phyloP scores from a whole-genome alignment of 2,113 vertebrate genomes.

The Hydropotes inermis region DNA sequence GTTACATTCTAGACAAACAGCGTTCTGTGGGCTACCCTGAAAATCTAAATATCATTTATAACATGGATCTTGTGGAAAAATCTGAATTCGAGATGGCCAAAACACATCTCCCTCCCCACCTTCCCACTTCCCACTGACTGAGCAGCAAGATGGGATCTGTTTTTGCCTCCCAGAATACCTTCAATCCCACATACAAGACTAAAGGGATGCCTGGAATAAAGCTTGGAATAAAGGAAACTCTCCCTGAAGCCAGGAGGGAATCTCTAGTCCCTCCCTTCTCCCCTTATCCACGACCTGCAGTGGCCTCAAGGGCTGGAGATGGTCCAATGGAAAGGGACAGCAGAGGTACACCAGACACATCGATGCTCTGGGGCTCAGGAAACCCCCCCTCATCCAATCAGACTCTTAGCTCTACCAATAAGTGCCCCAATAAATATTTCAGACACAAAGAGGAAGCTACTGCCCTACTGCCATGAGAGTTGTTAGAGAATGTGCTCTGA shows the following conservation, averaged over 20 bases:
- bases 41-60: constrained; percentile 17
- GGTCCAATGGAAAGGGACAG: neutral
- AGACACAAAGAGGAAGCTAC: neutral
- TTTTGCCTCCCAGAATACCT: neutral
- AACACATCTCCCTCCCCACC: neutral
- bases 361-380: neutral
- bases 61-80: neutral
- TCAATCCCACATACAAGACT: neutral
- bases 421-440: neutral
- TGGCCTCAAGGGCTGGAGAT: neutral
- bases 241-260: neutral
- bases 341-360: neutral
- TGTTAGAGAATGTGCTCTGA: neutral
- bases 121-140: neutral
- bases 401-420: neutral
- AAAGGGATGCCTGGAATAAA: neutral
- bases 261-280: neutral
- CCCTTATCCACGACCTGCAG: neutral
- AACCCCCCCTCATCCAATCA: neutral
- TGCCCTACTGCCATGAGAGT: neutral
- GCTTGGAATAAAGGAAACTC: neutral
- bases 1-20: neutral
- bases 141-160: neutral
- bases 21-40: neutral
- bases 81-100: neutral